phyloP scores from a whole-genome alignment of 1,140 invertebrate species.

The Aphidius ervi region DNA sequence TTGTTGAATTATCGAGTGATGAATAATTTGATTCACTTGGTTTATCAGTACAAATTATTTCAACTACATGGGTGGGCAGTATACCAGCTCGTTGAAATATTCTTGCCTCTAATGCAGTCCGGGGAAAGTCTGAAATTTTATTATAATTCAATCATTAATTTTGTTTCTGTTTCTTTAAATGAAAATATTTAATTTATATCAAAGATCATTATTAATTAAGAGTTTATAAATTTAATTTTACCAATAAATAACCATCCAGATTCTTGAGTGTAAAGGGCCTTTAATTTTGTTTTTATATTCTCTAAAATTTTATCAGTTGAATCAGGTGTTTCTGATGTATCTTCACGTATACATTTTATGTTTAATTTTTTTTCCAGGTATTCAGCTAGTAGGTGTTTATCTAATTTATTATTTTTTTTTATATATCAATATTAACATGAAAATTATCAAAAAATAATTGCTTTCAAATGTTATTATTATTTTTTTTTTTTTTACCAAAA shows the following conservation, averaged over 20 bases:
- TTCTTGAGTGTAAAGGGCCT: constrained; percentile 21
- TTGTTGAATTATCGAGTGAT: constrained; percentile 2
- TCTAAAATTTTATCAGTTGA: constrained; percentile 25
- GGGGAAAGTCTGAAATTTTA: constrained; percentile 39
- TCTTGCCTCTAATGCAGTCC: constrained; percentile 47
- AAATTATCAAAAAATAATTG: neutral
- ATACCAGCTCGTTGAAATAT: constrained; percentile 47
- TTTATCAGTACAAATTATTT: constrained; percentile 42
- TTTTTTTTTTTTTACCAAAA: constrained; percentile 30
- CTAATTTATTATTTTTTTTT: constrained; percentile 16
- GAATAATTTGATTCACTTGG: constrained; percentile 16
- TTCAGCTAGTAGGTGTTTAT: constrained; percentile 34
- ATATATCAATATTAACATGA: neutral
- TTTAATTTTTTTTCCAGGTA: constrained; percentile 38
- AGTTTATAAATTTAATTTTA: constrained; percentile 23
- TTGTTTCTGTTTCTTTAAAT: neutral
- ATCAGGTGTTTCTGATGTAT: constrained; percentile 25
- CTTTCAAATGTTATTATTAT: too few relatives aligned
- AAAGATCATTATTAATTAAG: neutral
- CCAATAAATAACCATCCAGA: constrained; percentile 42
- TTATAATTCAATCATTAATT: too few relatives aligned
- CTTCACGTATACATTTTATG: constrained; percentile 30
- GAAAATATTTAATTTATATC: neutral
- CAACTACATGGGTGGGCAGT: constrained; percentile 53
- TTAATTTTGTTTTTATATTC: constrained; percentile 27